Conservation (phyloP, 1,140 invertebrate species). For the Pteromalus puparum region DNA sequence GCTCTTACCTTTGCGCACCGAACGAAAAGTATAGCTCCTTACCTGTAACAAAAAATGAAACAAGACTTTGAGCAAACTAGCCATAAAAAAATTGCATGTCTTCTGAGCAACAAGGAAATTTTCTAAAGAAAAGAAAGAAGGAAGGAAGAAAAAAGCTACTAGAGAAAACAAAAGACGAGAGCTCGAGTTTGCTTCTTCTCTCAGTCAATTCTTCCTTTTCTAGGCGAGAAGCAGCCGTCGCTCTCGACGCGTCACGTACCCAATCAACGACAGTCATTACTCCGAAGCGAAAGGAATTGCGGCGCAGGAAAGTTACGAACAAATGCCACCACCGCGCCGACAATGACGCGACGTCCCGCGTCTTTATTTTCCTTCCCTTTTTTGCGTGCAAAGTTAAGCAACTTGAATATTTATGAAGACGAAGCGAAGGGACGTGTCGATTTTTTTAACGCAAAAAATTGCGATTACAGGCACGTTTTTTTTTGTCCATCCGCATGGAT, state of each 20-base stretch:
- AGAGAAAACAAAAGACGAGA: neutral
- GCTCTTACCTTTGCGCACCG: neutral
- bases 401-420: slow-evolving; percentile 38
- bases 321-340: neutral
- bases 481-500: too few species aligned
- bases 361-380: slow-evolving; percentile 33
- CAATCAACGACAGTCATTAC: slow-evolving; percentile 60
- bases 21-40: neutral
- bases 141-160: neutral
- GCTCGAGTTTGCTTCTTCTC: neutral
- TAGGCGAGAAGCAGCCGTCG: slow-evolving; percentile 19
- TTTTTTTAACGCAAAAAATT: slow-evolving; percentile 10
- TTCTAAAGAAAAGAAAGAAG: neutral
- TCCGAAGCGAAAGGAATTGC: slow-evolving; percentile 48
- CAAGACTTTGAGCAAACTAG: neutral
- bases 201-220: slow-evolving; percentile 20
- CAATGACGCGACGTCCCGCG: neutral
- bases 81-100: too few species aligned
- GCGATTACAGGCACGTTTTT: neutral
- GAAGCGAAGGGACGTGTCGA: neutral
- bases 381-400: slow-evolving; percentile 4
- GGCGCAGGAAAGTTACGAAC: slow-evolving; percentile 37
- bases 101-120: neutral
- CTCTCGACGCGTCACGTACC: slow-evolving; percentile 57
- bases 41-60: neutral